Conservation (phyloP, 2,888 invertebrate species). For the Ferrisia virgata region DNA sequence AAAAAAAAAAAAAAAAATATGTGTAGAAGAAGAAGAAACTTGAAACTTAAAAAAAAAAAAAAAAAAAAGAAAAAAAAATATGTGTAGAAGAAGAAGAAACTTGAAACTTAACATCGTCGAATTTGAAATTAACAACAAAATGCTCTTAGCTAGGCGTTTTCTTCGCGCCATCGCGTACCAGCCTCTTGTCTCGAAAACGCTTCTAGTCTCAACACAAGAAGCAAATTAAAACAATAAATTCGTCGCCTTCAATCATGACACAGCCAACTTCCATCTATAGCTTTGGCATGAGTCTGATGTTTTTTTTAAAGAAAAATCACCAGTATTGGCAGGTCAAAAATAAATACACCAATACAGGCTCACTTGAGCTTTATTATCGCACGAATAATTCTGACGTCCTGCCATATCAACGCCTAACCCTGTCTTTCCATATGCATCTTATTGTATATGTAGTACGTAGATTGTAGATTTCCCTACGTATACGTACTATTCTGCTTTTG, state of each 20-base stretch:
- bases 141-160: neutral
- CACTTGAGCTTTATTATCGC: neutral
- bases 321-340: neutral
- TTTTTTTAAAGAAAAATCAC: neutral
- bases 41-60: too few species aligned
- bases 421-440: too few species aligned
- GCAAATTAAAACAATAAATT: neutral
- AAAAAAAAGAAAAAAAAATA: too few species aligned
- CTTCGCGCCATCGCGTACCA: neutral
- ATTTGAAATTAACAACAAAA: slow-evolving; percentile 16
- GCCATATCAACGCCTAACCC: neutral
- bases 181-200: neutral
- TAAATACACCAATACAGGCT: neutral
- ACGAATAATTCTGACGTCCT: neutral
- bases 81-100: neutral
- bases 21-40: too few species aligned
- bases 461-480: too few species aligned
- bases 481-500: too few species aligned
- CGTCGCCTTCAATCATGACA: neutral
- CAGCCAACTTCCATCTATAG: too few species aligned
- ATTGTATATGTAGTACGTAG: too few species aligned
- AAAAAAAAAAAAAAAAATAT: too few species aligned
- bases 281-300: neutral
- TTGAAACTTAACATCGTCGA: slow-evolving; percentile 5
- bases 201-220: neutral